These are phyloP conservation scores for Spongilla lacustris DNA, from an alignment of 37 sponge, comb jelly and placozoan genomes.

Conservation along the genomic window DNA sequence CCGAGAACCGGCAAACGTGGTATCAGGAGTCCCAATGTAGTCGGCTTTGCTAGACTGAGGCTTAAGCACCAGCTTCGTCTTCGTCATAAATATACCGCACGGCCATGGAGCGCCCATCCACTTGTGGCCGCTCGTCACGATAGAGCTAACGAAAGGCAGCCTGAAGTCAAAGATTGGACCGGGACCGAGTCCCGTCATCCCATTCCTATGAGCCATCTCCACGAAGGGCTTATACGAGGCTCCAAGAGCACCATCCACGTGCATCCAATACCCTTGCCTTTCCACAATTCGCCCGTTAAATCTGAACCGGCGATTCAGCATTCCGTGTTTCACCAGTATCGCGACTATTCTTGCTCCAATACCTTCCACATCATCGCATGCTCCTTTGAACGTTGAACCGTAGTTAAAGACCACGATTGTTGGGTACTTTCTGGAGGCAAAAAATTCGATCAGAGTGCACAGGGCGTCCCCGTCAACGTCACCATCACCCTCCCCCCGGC, in stretches of 20 bases:
- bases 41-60: neutral
- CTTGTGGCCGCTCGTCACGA: slow-evolving; percentile 19
- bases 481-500: neutral
- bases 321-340: slow-evolving; percentile 5
- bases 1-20: slow-evolving; percentile 6
- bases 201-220: slow-evolving; percentile 8
- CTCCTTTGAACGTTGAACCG: slow-evolving; percentile 14
- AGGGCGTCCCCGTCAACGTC: slow-evolving; percentile 7
- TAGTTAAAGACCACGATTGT: slow-evolving; percentile 2
- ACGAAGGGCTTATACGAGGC: slow-evolving; percentile 19
- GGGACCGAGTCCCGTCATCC: neutral
- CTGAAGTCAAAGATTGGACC: slow-evolving; percentile 13
- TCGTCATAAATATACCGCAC: slow-evolving; percentile 16
- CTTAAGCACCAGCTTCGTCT: neutral
- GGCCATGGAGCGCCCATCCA: slow-evolving; percentile 41
- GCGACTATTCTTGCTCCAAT: neutral
- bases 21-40: slow-evolving; percentile 7
- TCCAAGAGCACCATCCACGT: slow-evolving; percentile 22
- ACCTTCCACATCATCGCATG: neutral
- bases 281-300: neutral
- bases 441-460: slow-evolving; percentile 11
- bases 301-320: neutral
- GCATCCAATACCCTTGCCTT: slow-evolving; percentile 24
- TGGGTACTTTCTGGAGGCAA: slow-evolving; percentile 1
- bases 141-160: slow-evolving; percentile 15